Conservation (phyloP, 2,797 vertebrate genomes). For the Centroberyx gerrardi region DNA sequence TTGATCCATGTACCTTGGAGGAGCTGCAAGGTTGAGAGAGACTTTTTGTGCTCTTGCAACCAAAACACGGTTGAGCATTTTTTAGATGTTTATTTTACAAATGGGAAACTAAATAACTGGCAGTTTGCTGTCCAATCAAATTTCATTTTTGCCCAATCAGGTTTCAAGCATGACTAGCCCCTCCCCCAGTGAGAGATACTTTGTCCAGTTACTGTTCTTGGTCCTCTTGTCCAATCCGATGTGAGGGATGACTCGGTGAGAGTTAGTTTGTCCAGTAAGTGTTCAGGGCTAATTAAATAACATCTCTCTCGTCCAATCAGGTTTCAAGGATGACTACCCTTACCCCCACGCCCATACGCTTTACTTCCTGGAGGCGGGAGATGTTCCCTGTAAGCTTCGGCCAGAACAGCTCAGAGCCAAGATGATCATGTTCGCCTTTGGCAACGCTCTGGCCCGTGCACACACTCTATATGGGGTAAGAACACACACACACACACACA, state of each 20-base stretch:
- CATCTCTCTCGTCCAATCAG: constrained; percentile 72
- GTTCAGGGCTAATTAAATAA: neutral
- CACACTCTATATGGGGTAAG: constrained; percentile 89
- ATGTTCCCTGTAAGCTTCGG: constrained; percentile 70
- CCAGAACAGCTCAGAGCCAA: constrained; percentile 92
- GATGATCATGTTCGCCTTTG: constrained; percentile 95
- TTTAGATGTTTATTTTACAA: neutral
- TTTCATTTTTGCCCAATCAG: constrained; percentile 67
- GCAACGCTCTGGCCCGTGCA: constrained; percentile 91
- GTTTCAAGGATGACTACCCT: constrained; percentile 89
- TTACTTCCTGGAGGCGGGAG: constrained; percentile 86
- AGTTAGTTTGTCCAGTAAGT: neutral
- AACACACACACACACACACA: constrained; percentile 41
- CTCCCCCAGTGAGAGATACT: too few species aligned
- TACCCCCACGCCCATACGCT: constrained; percentile 92
- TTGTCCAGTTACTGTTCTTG: too few species aligned
- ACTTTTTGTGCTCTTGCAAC: too few species aligned
- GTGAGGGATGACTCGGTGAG: too few species aligned
- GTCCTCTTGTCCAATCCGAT: too few species aligned
- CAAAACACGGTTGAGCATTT: neutral
- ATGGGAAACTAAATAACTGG: neutral
- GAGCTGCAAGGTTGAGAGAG: too few species aligned
- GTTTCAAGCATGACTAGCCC: too few species aligned
- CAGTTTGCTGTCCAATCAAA: constrained; percentile 71
- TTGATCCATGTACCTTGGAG: too few species aligned